These are phyloP conservation scores for Theonella swinhoei DNA, from an alignment of 37 sponge, comb jelly and placozoan species.

Conservation along the genomic window DNA sequence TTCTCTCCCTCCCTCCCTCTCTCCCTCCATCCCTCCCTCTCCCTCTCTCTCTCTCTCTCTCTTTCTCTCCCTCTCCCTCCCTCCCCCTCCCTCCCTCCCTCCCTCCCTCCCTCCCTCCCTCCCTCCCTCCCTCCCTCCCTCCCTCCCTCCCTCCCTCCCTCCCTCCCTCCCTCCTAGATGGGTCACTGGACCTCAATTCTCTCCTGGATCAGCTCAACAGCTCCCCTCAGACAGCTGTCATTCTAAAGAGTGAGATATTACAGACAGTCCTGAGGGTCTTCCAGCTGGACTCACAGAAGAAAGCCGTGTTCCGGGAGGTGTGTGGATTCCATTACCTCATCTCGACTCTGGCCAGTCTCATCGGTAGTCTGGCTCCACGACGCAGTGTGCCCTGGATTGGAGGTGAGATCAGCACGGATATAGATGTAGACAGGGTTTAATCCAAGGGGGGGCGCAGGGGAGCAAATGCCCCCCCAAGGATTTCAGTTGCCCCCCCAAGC, in stretches of 20 bases:
- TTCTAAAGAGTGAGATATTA: conserved; percentile 77
- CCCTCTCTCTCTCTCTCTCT: not conserved
- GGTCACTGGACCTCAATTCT: conserved; percentile 61
- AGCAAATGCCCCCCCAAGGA: too few relatives aligned
- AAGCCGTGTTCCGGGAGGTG: conserved; percentile 79
- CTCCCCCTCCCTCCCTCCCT: not conserved
- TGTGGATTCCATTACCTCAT: conserved; percentile 83
- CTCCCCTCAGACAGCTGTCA: conserved; percentile 56
- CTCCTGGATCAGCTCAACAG: conserved; percentile 76
- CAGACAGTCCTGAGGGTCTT: conserved; percentile 72
- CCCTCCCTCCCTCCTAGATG: conserved; percentile 41
- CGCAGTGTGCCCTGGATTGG: conserved; percentile 48
- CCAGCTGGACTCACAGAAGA: conserved; percentile 65
- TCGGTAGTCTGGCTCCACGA: conserved; percentile 68
- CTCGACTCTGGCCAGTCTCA: conserved; percentile 73
- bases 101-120: not conserved
- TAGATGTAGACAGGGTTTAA: not conserved
- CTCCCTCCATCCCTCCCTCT: not conserved
- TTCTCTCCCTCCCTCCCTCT: conserved; percentile 13
- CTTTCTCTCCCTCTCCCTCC: not conserved
- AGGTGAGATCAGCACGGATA: conserved; percentile 28
- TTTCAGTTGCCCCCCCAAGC: too few relatives aligned
- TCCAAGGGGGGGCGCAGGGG: too few relatives aligned
- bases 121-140: not conserved
- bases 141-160: not conserved